A percentile compares a stretch with the other conserved stretches of the same genome.
phyloP scores from a whole-genome alignment of 2,113 vertebrate genomes.

The Stigmatopora argus region DNA sequence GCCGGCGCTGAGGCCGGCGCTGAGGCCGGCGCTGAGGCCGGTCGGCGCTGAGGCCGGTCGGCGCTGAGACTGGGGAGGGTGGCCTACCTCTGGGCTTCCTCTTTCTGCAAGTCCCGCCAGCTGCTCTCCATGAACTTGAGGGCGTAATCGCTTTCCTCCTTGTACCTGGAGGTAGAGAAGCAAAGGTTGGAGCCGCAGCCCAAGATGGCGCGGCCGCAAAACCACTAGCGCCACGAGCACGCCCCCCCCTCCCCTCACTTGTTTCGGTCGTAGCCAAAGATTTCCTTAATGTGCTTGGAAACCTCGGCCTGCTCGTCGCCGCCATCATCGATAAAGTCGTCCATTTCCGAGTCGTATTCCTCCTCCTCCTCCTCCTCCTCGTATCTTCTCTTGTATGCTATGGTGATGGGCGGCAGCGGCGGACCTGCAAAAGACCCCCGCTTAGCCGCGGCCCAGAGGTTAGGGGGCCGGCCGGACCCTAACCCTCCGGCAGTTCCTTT shows the following conservation, averaged over 20 bases:
- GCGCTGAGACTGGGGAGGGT: no score
- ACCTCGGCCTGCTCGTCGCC: conserved; percentile 87
- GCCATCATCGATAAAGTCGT: conserved; percentile 94
- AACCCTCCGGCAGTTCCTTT: no score
- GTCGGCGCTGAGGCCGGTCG: no score
- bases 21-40: no score
- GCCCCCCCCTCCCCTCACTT: conserved; percentile 64
- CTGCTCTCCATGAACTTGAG: conserved; percentile 97
- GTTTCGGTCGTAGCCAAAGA: conserved; percentile 90
- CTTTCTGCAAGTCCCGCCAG: conserved; percentile 93
- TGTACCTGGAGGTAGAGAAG: conserved; percentile 74
- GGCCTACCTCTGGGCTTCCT: conserved; percentile 89
- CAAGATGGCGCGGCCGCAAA: no score
- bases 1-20: no score
- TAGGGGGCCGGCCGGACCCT: no score
- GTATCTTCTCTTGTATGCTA: conserved; percentile 72
- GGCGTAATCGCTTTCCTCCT: conserved; percentile 96
- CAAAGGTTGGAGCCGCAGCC: background rate
- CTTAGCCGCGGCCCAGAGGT: no score
- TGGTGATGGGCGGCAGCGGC: conserved; percentile 73
- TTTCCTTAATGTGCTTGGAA: conserved; percentile 93
- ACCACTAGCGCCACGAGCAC: no score
- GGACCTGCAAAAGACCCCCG: no score
- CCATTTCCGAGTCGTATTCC: conserved; percentile 95
- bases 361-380: conserved; percentile 80